Conservation (phyloP, 1,140 invertebrate species). For the Pogonomyrmex californicus region DNA sequence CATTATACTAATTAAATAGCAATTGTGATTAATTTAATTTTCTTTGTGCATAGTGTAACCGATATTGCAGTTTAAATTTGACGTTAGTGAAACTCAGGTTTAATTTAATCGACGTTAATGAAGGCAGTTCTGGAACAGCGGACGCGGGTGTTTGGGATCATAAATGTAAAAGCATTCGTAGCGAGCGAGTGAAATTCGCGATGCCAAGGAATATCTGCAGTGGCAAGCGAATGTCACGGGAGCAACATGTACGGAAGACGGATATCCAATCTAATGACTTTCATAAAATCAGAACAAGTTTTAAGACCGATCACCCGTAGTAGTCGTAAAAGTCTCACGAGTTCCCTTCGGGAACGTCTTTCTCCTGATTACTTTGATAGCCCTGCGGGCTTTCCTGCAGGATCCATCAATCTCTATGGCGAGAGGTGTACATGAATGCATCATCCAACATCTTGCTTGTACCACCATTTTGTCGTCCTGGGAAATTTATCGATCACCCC, state of each 20-base stretch:
- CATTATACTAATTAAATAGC: slow-evolving; percentile 14
- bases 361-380: slow-evolving; percentile 58
- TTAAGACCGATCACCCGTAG: slow-evolving; percentile 50
- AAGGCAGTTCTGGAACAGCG: not conserved
- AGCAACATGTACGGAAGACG: not conserved
- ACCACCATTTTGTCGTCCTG: slow-evolving; percentile 63
- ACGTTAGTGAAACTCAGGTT: slow-evolving; percentile 15
- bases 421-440: slow-evolving; percentile 57
- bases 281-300: slow-evolving; percentile 49
- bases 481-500: slow-evolving; percentile 68
- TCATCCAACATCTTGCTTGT: slow-evolving; percentile 52
- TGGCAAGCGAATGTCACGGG: not conserved
- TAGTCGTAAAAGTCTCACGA: slow-evolving; percentile 58
- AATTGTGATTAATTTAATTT: slow-evolving; percentile 22
- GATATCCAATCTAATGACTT: slow-evolving; percentile 29
- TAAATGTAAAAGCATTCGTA: slow-evolving; percentile 20
- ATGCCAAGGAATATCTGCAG: not conserved
- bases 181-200: slow-evolving; percentile 6
- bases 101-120: slow-evolving; percentile 29
- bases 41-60: not conserved
- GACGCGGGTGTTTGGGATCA: not conserved
- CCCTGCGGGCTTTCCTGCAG: not conserved
- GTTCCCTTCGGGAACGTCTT: slow-evolving; percentile 24
- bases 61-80: slow-evolving; percentile 2
- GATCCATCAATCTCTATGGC: slow-evolving; percentile 64